A percentile compares a stretch with the other conserved stretches of the same genome.
Evolutionary conservation across 2,888 invertebrate genomes (phyloP).

Genomic region (Rhingia campestris): DNA sequence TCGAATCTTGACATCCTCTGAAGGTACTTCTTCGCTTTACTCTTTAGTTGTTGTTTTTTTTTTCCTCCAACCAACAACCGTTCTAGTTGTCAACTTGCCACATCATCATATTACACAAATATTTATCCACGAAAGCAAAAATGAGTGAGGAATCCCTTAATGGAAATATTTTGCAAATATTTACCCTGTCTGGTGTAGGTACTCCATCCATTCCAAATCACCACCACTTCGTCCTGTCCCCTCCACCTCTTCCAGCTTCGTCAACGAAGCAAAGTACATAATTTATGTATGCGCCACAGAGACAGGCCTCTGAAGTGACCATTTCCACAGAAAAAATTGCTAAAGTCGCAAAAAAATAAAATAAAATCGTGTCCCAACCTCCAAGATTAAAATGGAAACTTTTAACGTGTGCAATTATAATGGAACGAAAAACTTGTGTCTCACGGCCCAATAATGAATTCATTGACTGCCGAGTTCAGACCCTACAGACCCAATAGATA

Average conservation of each 20-base stretch:
- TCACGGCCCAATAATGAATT: constrained; percentile 34
- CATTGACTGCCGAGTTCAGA: constrained; percentile 12
- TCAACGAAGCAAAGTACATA: constrained; percentile 15
- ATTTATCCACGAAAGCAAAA: constrained; percentile 58
- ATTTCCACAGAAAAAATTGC: constrained; percentile 23
- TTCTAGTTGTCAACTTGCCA: constrained; percentile 58
- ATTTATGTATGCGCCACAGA: constrained; percentile 26
- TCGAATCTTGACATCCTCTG: constrained; percentile 12
- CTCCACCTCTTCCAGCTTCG: background rate
- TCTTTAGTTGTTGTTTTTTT: constrained; percentile 3
- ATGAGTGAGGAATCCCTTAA: constrained; percentile 57
- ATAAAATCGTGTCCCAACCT: constrained; percentile 25
- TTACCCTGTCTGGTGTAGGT: constrained; percentile 43
- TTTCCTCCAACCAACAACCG: constrained; percentile 7
- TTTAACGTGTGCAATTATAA: constrained; percentile 47
- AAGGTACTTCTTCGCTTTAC: background rate
- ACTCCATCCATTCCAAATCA: constrained; percentile 28
- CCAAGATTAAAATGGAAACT: constrained; percentile 26
- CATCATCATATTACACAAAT: constrained; percentile 62
- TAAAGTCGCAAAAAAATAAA: constrained; percentile 31
- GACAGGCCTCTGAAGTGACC: constrained; percentile 31
- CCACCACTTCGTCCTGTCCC: too few relatives aligned
- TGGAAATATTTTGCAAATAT: constrained; percentile 66
- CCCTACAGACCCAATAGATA: constrained; percentile 12
- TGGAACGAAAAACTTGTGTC: constrained; percentile 26